These are phyloP conservation scores for Pelecanus crispus DNA, from an alignment of 2,113 vertebrate genomes.

Conservation along the genomic window DNA sequence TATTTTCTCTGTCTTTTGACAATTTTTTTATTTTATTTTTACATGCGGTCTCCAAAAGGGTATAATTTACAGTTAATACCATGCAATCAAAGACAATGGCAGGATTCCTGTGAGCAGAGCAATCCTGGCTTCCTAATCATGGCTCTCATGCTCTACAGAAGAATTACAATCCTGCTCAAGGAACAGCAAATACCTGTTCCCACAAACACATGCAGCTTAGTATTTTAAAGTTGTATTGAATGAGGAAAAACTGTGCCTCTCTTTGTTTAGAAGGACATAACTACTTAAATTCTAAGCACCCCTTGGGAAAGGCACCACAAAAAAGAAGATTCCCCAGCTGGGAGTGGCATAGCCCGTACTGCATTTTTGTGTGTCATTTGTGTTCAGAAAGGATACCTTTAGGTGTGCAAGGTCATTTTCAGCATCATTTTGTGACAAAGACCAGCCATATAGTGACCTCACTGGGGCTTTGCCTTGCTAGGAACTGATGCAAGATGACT, in stretches of 20 bases:
- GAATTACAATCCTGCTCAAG: constrained; percentile 15
- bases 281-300: background rate
- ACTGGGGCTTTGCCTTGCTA: background rate
- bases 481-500: background rate
- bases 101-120: constrained; percentile 61
- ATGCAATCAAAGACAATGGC: constrained; percentile 77
- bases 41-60: constrained; percentile 71
- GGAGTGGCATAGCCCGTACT: background rate
- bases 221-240: background rate
- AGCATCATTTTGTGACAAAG: background rate
- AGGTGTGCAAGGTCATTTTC: background rate
- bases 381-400: background rate
- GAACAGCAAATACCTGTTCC: constrained; percentile 7
- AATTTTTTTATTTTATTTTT: constrained; percentile 76
- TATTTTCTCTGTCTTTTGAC: constrained; percentile 80
- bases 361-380: background rate
- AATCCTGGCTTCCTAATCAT: constrained; percentile 67
- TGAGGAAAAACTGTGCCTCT: background rate
- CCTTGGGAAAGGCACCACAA: background rate
- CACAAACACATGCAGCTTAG: background rate
- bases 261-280: background rate
- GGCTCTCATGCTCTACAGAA: constrained; percentile 36
- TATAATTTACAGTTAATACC: constrained; percentile 78
- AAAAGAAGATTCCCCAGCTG: background rate
- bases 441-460: background rate